Percentiles rank a stretch among this genome's conserved stretches.
These are phyloP conservation scores for Caenorhabditis angaria DNA, from an alignment of 2,888 invertebrate genomes.

Conservation along the genomic window DNA sequence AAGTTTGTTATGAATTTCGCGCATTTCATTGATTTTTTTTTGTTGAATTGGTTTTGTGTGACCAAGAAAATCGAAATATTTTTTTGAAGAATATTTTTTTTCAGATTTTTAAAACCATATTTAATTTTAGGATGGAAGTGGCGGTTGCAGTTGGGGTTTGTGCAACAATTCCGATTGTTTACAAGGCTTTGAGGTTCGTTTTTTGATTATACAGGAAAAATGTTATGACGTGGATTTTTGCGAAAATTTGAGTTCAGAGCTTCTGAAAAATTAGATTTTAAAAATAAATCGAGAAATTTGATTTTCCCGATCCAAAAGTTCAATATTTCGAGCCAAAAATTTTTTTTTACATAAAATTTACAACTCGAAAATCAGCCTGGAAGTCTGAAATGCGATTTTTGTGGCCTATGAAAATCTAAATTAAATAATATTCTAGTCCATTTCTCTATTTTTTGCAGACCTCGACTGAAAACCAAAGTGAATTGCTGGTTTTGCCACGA, in stretches of 20 bases:
- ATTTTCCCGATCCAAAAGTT: too few species aligned
- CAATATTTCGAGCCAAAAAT: not conserved
- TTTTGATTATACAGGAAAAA: too few species aligned
- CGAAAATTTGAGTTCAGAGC: not conserved
- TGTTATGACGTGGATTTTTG: too few species aligned
- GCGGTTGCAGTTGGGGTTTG: constrained; percentile 26
- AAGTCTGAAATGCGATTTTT: too few species aligned
- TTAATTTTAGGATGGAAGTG: constrained; percentile 27
- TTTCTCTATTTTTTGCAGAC: constrained; percentile 20
- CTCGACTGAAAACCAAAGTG: constrained; percentile 25
- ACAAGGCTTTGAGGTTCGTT: constrained; percentile 18
- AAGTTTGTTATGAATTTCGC: constrained; percentile 1
- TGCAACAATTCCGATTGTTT: constrained; percentile 16
- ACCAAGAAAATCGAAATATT: not conserved
- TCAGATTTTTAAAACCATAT: not conserved
- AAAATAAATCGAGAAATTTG: too few species aligned
- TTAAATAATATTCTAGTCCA: too few species aligned
- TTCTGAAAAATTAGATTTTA: not conserved
- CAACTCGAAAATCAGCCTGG: not conserved
- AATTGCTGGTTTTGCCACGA: constrained; percentile 64
- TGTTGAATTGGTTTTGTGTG: not conserved
- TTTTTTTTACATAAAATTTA: not conserved
- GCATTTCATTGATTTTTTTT: constrained; percentile 1
- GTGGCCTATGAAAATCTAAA: too few species aligned
- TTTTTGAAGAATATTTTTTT: constrained; percentile 10